Conservation (phyloP, 1,140 invertebrate genomes). For the Onthophagus taurus region DNA sequence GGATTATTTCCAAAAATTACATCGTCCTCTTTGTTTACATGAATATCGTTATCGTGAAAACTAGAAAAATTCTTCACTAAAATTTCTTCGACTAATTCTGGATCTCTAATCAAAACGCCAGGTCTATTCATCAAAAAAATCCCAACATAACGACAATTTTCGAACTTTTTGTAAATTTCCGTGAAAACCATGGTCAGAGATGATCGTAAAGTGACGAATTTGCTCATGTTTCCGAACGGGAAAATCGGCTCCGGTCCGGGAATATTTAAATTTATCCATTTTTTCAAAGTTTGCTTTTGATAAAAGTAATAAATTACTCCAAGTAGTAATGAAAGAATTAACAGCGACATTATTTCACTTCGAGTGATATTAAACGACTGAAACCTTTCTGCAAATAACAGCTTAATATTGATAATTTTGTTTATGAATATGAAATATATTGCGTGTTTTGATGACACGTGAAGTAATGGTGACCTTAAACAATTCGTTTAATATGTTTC, state of each 20-base stretch:
- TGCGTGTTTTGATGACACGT: no score
- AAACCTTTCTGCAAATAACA: no score
- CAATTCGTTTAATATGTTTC: no score
- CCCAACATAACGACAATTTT: conserved; percentile 37
- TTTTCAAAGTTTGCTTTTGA: conserved; percentile 18
- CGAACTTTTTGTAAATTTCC: conserved; percentile 25
- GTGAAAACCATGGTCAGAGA: conserved; percentile 11
- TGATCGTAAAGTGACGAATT: conserved; percentile 12
- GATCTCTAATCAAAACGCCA: conserved; percentile 36
- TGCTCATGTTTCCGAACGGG: conserved; percentile 33
- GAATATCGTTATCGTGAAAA: conserved; percentile 31
- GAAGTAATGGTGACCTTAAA: no score
- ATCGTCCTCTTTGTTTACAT: conserved; percentile 34
- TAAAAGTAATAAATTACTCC: not conserved
- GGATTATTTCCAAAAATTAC: conserved; percentile 39
- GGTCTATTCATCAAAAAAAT: conserved; percentile 37
- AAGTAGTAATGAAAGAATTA: no score
- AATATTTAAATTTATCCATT: conserved; percentile 34
- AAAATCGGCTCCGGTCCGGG: conserved; percentile 23
- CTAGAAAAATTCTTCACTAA: conserved; percentile 34
- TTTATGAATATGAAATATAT: no score
- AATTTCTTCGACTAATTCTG: conserved; percentile 34
- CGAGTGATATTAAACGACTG: no score
- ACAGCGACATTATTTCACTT: no score
- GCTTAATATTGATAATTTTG: no score